phyloP scores from a whole-genome alignment of 1,140 invertebrate genomes.

The Pentalonia nigronervosa region DNA sequence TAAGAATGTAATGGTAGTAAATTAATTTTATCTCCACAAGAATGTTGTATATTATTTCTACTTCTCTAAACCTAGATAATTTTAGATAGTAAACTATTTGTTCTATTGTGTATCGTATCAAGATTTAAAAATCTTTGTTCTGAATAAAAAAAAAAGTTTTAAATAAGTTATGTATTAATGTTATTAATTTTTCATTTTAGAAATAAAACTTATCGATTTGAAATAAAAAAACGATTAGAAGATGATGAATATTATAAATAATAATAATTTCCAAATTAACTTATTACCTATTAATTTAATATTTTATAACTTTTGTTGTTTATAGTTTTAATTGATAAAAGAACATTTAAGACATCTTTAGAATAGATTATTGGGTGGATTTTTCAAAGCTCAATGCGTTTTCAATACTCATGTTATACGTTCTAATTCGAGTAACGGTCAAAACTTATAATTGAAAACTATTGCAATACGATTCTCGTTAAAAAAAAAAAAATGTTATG shows the following conservation, averaged over 20 bases:
- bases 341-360: background rate
- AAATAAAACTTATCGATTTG: background rate
- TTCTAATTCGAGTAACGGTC: background rate
- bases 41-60: background rate
- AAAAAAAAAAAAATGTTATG: background rate
- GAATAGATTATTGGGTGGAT: background rate
- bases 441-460: background rate
- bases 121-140: background rate
- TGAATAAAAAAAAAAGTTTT: background rate
- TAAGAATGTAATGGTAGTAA: background rate
- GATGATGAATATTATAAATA: background rate
- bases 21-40: slow-evolving; percentile 24
- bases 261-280: background rate
- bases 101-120: background rate
- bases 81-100: background rate
- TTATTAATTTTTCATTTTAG: background rate
- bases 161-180: background rate
- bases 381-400: background rate
- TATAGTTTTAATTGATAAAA: background rate
- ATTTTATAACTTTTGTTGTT: background rate
- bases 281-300: background rate
- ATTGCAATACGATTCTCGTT: background rate
- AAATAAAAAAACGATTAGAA: background rate
- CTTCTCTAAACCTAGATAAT: background rate
- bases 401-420: background rate